Evolutionary conservation across 1,140 invertebrate genomes (phyloP).

Genomic region (Triops cancriformis): DNA sequence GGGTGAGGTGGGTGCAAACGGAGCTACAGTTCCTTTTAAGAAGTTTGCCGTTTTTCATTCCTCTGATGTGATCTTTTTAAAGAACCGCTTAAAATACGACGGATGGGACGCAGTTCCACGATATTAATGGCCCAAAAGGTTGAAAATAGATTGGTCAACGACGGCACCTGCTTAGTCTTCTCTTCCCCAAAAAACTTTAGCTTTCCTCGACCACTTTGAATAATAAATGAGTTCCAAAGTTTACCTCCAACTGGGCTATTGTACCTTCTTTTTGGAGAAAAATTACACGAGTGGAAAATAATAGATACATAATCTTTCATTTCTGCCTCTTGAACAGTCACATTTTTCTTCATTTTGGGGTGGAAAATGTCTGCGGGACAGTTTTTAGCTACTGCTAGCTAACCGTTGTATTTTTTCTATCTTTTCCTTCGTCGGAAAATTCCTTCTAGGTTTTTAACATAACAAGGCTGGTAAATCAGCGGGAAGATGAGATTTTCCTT

Average conservation of each 20-base stretch:
- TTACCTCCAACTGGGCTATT: not conserved
- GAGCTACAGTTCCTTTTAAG: not conserved
- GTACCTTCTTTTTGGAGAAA: too few species aligned
- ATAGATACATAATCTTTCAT: too few species aligned
- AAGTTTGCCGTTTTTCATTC: too few species aligned
- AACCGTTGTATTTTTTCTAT: too few species aligned
- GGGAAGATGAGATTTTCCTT: not conserved
- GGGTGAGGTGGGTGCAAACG: not conserved
- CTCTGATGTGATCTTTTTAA: too few species aligned
- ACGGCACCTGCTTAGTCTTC: not conserved
- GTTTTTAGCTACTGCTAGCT: not conserved
- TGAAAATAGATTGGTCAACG: not conserved
- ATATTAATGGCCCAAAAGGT: not conserved
- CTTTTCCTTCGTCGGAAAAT: not conserved
- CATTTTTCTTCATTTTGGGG: not conserved
- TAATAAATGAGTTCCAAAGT: not conserved
- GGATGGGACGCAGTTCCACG: not conserved
- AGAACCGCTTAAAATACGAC: not conserved
- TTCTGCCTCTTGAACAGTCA: not conserved
- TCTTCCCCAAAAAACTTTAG: not conserved
- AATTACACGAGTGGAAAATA: too few species aligned
- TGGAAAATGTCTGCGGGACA: not conserved
- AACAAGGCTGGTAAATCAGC: not conserved
- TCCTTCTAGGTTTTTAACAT: not conserved
- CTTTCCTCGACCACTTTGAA: constrained; percentile 4